A percentile compares a stretch with the other conserved stretches of the same genome.
Conservation (phyloP, 2,113 vertebrate genomes). For the Pelusios castaneus region DNA sequence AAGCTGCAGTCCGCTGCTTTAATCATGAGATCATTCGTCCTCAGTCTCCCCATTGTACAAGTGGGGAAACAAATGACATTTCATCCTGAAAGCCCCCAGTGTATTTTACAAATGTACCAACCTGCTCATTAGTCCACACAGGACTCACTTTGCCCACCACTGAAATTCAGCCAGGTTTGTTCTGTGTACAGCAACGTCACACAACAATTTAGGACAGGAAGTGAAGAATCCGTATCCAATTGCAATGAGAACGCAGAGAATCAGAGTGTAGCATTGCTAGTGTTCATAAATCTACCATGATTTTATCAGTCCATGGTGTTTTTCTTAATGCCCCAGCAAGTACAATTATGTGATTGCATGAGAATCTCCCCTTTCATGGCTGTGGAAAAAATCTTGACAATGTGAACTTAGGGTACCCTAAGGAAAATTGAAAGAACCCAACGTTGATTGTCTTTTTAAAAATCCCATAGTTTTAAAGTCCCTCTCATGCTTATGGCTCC, state of each 20-base stretch:
- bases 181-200: neutral
- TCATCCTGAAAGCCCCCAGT: neutral
- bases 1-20: neutral
- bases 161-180: neutral
- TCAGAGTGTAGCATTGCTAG: neutral
- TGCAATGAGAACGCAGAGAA: neutral
- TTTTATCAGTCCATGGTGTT: neutral
- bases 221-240: neutral
- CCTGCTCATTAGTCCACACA: neutral
- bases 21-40: neutral
- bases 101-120: neutral
- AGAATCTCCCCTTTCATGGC: neutral
- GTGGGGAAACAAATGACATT: neutral
- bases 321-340: neutral
- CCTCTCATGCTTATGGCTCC: neutral
- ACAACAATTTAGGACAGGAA: neutral
- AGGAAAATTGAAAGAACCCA: neutral
- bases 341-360: neutral
- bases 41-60: neutral
- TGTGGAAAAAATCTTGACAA: neutral
- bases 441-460: neutral
- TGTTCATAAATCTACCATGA: neutral
- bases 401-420: neutral
- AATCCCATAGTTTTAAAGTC: neutral
- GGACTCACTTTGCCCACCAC: neutral